Base-by-base conservation (phyloP, 2,888 invertebrate species). In the Geophilus truncorum region DNA sequence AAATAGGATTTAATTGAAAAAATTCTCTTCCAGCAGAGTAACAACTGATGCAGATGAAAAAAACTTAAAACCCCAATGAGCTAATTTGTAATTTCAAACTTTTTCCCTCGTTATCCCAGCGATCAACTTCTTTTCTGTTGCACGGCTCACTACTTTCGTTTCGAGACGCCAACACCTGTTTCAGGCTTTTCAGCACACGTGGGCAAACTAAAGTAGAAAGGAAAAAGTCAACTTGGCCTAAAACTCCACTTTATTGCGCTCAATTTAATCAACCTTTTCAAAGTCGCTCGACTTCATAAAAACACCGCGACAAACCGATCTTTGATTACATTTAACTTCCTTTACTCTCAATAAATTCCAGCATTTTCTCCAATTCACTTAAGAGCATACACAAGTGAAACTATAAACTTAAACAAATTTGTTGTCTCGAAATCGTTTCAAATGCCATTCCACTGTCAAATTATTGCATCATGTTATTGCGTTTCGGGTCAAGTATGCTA, bases 21-120 rank as follows among this genome's bases (percentile, higher is more conserved):
- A 40, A 40, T 40, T 12, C n/a, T 40, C 40, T 40, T 40, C 40
- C 40, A 40, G 15, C 15, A 40, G 40, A 40, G 40, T 40, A 62
- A 10, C 57, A 62, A 62, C 21, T 62, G 57, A 62, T 62, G 57
- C 57, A 62, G 21, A 62, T 23, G 21, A n/a, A 23, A 62, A 62
- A 62, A 62, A 18, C 10, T 62, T 21, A 62, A 62, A 62, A 62
- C 57, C 57, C 23, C 21, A 62, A 62, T 62, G 57, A 62, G 57
- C 57, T 62, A 62, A 62, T 62, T 62, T 62, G 57, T 62, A 62
- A 62, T 62, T 62, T 62, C 57, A 62, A 62, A 62, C 57, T 62
- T 62, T 62, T 62, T 18, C 57, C 57, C 57, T 62, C 57, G 57
- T 62, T 62, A 62, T 62, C 57, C 57, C 23, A 9, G 21, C 57